Conservation (phyloP, 2,888 invertebrate species). For the Sycophila texana region DNA sequence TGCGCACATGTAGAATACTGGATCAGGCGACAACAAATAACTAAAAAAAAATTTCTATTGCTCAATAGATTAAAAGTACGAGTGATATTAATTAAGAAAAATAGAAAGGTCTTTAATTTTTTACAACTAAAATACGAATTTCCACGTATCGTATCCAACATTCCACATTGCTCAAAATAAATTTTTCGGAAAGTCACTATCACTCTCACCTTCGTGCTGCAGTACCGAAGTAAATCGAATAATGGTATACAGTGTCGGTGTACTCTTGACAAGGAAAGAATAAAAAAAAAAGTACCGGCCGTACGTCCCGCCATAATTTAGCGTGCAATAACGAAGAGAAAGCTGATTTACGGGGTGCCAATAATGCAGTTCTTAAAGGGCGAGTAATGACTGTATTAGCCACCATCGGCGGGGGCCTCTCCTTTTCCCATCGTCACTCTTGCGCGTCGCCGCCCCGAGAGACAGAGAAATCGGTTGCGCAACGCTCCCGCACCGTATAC, state of each 20-base stretch:
- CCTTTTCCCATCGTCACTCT: not conserved
- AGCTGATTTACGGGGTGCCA: constrained; percentile 52
- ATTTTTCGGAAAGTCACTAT: no score
- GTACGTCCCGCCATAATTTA: constrained; percentile 1
- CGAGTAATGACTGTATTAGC: constrained; percentile 38
- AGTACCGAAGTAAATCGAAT: no score
- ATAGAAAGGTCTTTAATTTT: no score
- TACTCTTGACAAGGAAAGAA: not conserved
- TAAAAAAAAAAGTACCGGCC: not conserved
- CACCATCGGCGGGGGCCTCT: not conserved
- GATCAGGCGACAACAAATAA: no score
- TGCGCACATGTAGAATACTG: no score
- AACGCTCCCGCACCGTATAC: not conserved
- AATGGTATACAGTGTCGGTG: no score
- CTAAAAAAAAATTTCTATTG: no score
- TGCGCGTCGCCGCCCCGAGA: constrained; percentile 9
- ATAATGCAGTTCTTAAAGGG: constrained; percentile 34
- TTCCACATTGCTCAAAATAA: not conserved
- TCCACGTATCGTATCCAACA: not conserved
- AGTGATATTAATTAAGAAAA: no score
- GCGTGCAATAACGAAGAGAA: constrained; percentile 34
- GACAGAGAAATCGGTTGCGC: constrained; percentile 14
- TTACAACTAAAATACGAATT: no score
- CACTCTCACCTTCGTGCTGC: no score
- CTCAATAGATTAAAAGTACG: no score